A percentile compares a stretch with the other conserved stretches of the same genome.
Conservation (phyloP, 2,797 vertebrate species). For the Chaetodon trifasciatus region DNA sequence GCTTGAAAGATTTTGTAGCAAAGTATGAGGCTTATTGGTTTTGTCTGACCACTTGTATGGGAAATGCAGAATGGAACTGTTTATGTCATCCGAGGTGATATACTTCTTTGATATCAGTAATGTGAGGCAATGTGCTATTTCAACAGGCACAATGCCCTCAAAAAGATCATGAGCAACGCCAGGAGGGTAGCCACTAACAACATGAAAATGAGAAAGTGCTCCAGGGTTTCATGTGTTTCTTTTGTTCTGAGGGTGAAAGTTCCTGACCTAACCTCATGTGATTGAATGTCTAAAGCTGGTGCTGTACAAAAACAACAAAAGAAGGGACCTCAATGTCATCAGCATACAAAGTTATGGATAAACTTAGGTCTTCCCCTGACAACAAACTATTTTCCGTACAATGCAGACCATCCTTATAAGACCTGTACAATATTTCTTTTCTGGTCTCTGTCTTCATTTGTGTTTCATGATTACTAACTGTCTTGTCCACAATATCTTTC, state of each 20-base stretch:
- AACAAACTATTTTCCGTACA: slow-evolving; percentile 29
- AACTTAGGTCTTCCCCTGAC: neutral
- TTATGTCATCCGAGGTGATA: slow-evolving; percentile 21
- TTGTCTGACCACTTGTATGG: slow-evolving; percentile 35
- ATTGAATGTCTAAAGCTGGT: neutral
- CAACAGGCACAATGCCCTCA: slow-evolving; percentile 28
- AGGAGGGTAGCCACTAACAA: slow-evolving; percentile 21
- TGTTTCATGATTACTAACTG: slow-evolving; percentile 24
- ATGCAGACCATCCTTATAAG: slow-evolving; percentile 21
- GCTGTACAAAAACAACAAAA: slow-evolving; percentile 21
- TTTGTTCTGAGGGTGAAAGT: slow-evolving; percentile 26
- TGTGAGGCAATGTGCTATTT: slow-evolving; percentile 28
- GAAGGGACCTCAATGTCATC: neutral
- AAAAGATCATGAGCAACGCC: slow-evolving; percentile 17
- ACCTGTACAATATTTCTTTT: neutral
- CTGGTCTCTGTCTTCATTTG: neutral
- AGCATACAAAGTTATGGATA: slow-evolving; percentile 1
- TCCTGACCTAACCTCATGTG: slow-evolving; percentile 17
- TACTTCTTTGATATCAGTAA: slow-evolving; percentile 28
- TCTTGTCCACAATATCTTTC: slow-evolving; percentile 31
- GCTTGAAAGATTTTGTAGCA: slow-evolving; percentile 19
- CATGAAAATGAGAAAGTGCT: slow-evolving; percentile 19
- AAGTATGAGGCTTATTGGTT: slow-evolving; percentile 37
- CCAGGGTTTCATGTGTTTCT: slow-evolving; percentile 13
- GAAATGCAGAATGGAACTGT: slow-evolving; percentile 25